Base-by-base conservation (phyloP, 2,113 vertebrate genomes). In the Syngnathus typhle region DNA sequence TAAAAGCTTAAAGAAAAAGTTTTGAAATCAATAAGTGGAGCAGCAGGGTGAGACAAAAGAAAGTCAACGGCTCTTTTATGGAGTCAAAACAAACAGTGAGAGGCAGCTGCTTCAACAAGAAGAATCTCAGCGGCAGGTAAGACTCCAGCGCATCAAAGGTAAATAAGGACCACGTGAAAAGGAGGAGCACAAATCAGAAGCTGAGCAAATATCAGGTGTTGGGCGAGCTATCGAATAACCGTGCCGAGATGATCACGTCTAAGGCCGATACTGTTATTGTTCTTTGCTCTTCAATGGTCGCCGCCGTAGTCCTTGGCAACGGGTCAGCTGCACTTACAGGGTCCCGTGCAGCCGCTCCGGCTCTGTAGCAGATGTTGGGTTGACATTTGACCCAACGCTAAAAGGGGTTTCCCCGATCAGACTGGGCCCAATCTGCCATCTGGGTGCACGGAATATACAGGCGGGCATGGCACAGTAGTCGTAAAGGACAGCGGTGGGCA, bases 311-410 rank as follows among this genome's bases (percentile, higher is more conserved):
- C 70, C 70, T 49, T 89, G 84, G 83, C 93, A 93, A 94, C 87
- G 89, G 85, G 91, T 88, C 81, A 6, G 62, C 46, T 71, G n/a
- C 87, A 90, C 88, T 75, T 77, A 78, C 89, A 89, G 91, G 90
- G 84, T 83, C 85, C 44, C 61, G 60, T 65, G 71, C 64, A 62
- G 68, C 54, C 61, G 81, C 82, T 69, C 86, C 71, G 84, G 88
- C 83, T n/a, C 91, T 84, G 82, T 88, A 93, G 91, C 96, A 97
- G 95, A 98, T 96, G 95, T 90, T 92, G 88, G 83, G 64, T 71
- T 11, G 94, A 96, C 95, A 95, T 94, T 85, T 95, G 90, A 95
- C 93, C 94, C 90, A 88, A 84, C 86, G 80, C 74, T 39, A 80
- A 79, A 80, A 79, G 87, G 87, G 91, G 89, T 86, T 94, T 93